Evolutionary conservation across 2,888 invertebrate species (phyloP).

Genomic region (Caenorhabditis uteleia): DNA sequence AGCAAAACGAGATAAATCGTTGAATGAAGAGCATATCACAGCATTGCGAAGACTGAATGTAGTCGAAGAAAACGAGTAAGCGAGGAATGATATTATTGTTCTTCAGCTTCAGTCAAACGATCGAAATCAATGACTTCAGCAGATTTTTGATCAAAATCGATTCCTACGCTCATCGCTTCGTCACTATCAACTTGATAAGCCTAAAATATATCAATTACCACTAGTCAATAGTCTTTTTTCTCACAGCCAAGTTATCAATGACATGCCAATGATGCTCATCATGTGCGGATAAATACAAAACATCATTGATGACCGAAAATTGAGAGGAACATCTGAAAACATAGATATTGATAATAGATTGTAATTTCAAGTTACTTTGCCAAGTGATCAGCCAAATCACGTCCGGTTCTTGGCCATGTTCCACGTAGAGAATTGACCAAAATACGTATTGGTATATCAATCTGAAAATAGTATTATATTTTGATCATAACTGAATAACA

Average conservation of each 20-base stretch:
- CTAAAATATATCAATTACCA: background rate
- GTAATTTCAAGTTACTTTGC: background rate
- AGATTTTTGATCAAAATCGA: background rate
- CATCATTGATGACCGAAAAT: constrained; percentile 23
- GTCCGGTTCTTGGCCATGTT: constrained; percentile 29
- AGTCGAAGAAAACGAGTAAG: background rate
- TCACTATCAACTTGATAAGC: background rate
- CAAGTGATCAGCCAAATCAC: constrained; percentile 19
- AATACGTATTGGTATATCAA: constrained; percentile 33
- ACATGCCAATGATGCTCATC: constrained; percentile 23
- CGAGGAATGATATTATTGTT: background rate
- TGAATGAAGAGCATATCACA: background rate
- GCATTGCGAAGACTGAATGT: background rate
- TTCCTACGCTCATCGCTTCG: background rate
- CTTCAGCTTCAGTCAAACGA: background rate
- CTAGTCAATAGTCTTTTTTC: background rate
- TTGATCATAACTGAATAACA: constrained; percentile 1
- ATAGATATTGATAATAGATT: background rate
- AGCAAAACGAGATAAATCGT: too few relatives aligned
- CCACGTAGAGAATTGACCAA: constrained; percentile 30
- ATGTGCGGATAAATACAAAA: constrained; percentile 23
- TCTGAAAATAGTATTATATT: constrained; percentile 11
- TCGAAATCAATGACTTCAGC: too few relatives aligned
- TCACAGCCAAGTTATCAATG: constrained; percentile 36
- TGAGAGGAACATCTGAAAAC: constrained; percentile 10